A percentile compares a stretch with the other conserved stretches of the same genome.
Conservation (phyloP, 2,888 invertebrate genomes). For the Atrina japonica region DNA sequence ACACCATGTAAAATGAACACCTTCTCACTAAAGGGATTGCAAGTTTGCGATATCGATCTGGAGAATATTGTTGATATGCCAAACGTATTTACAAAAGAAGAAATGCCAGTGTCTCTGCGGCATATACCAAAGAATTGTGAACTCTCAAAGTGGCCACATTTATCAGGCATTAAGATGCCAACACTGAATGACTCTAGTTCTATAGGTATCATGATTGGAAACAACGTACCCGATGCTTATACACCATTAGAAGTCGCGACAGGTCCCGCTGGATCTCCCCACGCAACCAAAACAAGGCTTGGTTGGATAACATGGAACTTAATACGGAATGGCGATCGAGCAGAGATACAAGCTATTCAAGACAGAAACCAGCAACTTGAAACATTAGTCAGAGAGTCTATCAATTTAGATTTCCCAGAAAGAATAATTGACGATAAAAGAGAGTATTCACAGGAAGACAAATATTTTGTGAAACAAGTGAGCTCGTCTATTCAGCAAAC, state of each 20-base stretch:
- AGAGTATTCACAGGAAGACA: too few species aligned
- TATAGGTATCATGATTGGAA: slow-evolving; percentile 43
- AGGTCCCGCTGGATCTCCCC: too few species aligned
- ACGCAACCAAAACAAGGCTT: slow-evolving; percentile 32
- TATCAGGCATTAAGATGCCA: slow-evolving; percentile 11
- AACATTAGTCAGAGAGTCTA: slow-evolving; percentile 10
- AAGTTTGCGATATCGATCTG: slow-evolving; percentile 27
- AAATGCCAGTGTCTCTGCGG: slow-evolving; percentile 24
- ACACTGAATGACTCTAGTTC: too few species aligned
- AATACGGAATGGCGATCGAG: slow-evolving; percentile 21
- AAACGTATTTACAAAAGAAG: slow-evolving; percentile 34
- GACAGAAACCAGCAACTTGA: slow-evolving; percentile 17
- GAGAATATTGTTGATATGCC: slow-evolving; percentile 31
- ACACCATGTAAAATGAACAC: too few species aligned
- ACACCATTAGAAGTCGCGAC: slow-evolving; percentile 33
- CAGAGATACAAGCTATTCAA: slow-evolving; percentile 9
- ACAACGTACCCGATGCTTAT: slow-evolving; percentile 43
- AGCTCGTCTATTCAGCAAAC: too few species aligned
- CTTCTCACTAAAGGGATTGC: slow-evolving; percentile 20
- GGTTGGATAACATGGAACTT: slow-evolving; percentile 46
- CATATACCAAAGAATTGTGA: slow-evolving; percentile 44
- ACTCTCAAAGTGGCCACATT: slow-evolving; percentile 33
- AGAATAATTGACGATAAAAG: slow-evolving; percentile 35
- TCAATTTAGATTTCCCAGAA: slow-evolving; percentile 42
- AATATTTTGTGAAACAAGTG: too few species aligned